Base-by-base conservation (phyloP, 2,888 invertebrate species). In the Pollenia angustigena region DNA sequence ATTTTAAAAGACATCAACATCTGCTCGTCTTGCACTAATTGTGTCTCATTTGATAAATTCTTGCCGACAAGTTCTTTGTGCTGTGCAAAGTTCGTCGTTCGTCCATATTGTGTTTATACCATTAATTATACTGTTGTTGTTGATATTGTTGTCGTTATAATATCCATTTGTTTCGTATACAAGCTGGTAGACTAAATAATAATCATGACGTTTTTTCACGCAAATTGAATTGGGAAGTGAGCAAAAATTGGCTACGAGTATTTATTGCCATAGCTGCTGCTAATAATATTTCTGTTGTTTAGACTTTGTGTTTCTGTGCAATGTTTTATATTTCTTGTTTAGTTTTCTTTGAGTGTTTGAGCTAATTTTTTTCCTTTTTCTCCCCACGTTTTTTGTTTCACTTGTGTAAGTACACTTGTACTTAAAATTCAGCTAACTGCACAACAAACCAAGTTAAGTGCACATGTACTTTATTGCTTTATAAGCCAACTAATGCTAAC, bases 401-500 rank as follows among this genome's bases (percentile, higher is more conserved):
- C 42, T 68, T 76, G 54, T 76, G 54, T 80, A 40, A 83, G 91
- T 91, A 83, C 91, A 85, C 88, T 86, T 90, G 92, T 85, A 92
- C 92, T 81, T 64, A 89, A 68, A 75, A 71, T 60, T 72, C 16
- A 83, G 48, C 48, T 1, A 76, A 62, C 62, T 69, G 69, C 62
- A 42, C n/a, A 76, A 66, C 23, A 14, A 68, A 52, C 52, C 72
- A 71, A 79, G 88, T 90, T 86, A 72, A 85, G 91, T 91, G 89
- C 91, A 87, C 88, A 86, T 90, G 91, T 80, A 91, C 91, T 87
- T 87, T 4, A 66, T 48, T n/a, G 54, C 60, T 46, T 56, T 54
- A 72, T 44, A 56, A 72, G 62, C 40, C 52, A 56, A 62, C 56
- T 12, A n/a, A 32, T 58, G 40, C 18, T 42, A 44, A 16, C 50